These are phyloP conservation scores for Pionites leucogaster DNA, from an alignment of 2,113 vertebrate species.

Conservation along the genomic window DNA sequence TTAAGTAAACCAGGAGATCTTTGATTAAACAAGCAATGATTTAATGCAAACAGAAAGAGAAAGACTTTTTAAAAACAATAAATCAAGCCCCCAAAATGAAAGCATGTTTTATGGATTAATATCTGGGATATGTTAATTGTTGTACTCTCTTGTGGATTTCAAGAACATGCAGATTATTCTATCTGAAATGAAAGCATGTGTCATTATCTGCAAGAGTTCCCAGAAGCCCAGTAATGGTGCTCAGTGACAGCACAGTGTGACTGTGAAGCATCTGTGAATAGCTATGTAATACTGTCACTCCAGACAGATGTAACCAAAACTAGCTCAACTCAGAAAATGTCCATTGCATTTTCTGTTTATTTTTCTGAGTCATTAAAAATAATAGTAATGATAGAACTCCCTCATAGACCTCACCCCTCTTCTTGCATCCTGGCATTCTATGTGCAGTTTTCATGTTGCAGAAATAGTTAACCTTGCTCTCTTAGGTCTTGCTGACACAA, in stretches of 20 bases:
- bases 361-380: constrained; percentile 11
- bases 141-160: constrained; percentile 30
- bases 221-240: constrained; percentile 9
- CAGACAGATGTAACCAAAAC: not conserved
- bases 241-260: constrained; percentile 3
- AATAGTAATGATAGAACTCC: not conserved
- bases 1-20: not conserved
- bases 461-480: constrained; percentile 13
- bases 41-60: not conserved
- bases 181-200: constrained; percentile 40
- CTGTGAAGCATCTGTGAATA: not conserved
- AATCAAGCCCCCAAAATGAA: not conserved
- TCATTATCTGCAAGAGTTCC: constrained; percentile 56
- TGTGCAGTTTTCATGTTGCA: not conserved
- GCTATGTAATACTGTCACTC: not conserved
- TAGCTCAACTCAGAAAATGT: not conserved
- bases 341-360: not conserved
- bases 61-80: not conserved
- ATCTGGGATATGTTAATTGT: constrained; percentile 41
- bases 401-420: not conserved
- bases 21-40: constrained; percentile 10
- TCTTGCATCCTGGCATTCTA: not conserved
- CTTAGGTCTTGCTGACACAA: not conserved
- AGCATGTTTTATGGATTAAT: constrained; percentile 2
- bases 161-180: constrained; percentile 50